Evolutionary conservation across 1,140 invertebrate species (phyloP).

Genomic region (Drosophila sp.): DNA sequence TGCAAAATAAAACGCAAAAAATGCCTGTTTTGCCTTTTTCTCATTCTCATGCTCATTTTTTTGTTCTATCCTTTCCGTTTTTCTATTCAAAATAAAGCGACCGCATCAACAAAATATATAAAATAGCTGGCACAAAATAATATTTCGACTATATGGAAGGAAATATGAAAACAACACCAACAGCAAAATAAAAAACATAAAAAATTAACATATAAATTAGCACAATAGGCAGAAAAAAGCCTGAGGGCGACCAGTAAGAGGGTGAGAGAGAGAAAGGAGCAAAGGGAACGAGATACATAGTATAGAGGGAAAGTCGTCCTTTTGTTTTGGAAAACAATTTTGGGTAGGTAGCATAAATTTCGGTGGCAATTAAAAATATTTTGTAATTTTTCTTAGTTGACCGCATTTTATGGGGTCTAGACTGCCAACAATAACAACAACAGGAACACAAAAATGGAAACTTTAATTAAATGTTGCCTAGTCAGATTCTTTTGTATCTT

Average conservation of each 20-base stretch:
- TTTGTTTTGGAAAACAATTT: constrained; percentile 56
- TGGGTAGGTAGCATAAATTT: constrained; percentile 23
- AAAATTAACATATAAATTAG: constrained; percentile 69
- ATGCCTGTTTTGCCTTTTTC: constrained; percentile 60
- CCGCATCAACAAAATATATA: constrained; percentile 63
- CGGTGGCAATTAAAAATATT: constrained; percentile 56
- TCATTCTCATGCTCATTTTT: constrained; percentile 2
- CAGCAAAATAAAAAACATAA: constrained; percentile 38
- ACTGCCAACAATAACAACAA: background rate
- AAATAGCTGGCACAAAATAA: constrained; percentile 50
- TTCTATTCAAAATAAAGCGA: constrained; percentile 63
- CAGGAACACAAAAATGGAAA: background rate
- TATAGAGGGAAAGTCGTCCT: constrained; percentile 13
- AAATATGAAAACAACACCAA: constrained; percentile 45
- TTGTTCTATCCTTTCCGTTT: constrained; percentile 55
- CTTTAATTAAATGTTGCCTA: constrained; percentile 41
- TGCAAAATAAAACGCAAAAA: constrained; percentile 61
- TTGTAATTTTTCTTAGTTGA: constrained; percentile 40
- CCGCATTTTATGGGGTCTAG: constrained; percentile 10
- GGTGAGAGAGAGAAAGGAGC: background rate
- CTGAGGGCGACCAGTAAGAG: constrained; percentile 10
- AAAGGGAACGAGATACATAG: no score
- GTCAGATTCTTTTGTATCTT: background rate
- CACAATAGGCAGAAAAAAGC: constrained; percentile 50
- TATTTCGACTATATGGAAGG: constrained; percentile 49